phyloP scores from a whole-genome alignment of 2,888 invertebrate genomes.

The Drosophila helvetica region DNA sequence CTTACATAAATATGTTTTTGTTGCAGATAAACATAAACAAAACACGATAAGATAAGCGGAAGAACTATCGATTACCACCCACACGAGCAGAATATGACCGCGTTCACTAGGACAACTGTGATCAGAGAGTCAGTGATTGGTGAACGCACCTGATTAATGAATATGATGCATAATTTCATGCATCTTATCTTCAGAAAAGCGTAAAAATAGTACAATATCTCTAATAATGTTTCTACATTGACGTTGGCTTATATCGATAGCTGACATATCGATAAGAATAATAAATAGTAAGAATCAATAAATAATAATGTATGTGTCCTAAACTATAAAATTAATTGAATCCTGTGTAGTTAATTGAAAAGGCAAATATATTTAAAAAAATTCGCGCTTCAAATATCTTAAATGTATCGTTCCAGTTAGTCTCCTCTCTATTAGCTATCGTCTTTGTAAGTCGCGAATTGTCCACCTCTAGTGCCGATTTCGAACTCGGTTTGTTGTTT shows the following conservation, averaged over 20 bases:
- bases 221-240: neutral
- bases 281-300: too few species aligned
- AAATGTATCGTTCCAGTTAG: too few species aligned
- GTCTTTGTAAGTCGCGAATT: too few species aligned
- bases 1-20: neutral
- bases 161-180: neutral
- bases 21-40: neutral
- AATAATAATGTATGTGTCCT: too few species aligned
- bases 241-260: neutral
- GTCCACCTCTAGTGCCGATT: too few species aligned
- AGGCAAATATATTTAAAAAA: too few species aligned
- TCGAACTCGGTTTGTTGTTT: neutral
- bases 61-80: neutral
- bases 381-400: too few species aligned
- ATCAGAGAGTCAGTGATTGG: neutral
- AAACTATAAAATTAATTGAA: too few species aligned
- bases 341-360: too few species aligned
- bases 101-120: neutral
- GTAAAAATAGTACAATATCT: neutral
- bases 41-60: neutral
- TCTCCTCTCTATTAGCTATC: too few species aligned
- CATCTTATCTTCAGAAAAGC: neutral
- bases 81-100: neutral
- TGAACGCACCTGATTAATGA: neutral
- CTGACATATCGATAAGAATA: neutral